Evolutionary conservation across 2,888 invertebrate species (phyloP).

Genomic region (Calameuta filiformis): DNA sequence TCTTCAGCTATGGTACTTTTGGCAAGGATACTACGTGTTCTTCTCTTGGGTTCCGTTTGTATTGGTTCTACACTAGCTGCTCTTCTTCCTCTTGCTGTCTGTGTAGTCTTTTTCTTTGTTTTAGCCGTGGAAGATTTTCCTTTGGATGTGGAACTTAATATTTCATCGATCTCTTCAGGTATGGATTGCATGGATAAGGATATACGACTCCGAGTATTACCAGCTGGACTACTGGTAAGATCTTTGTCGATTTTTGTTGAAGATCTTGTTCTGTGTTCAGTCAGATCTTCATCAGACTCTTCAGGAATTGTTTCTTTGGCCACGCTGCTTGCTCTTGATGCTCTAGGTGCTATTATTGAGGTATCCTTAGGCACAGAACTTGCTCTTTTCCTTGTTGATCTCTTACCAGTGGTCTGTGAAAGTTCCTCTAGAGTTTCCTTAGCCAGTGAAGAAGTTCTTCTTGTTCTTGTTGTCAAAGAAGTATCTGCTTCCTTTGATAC

Average conservation of each 20-base stretch:
- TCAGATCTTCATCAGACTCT: conserved; percentile 22
- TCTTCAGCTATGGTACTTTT: conserved; percentile 33
- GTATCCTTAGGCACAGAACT: conserved; percentile 50
- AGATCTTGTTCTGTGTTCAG: background rate
- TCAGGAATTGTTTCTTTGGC: conserved; percentile 38
- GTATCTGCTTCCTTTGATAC: conserved; percentile 18
- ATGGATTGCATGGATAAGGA: conserved; percentile 46
- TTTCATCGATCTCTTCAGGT: conserved; percentile 51
- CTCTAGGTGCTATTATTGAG: conserved; percentile 19
- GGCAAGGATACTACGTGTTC: conserved; percentile 34
- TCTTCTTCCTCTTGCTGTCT: conserved; percentile 34
- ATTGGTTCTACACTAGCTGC: conserved; percentile 44
- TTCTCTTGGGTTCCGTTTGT: conserved; percentile 33
- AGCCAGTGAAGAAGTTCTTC: conserved; percentile 25
- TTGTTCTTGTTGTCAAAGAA: conserved; percentile 17
- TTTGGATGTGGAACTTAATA: conserved; percentile 26
- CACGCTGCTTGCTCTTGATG: conserved; percentile 37
- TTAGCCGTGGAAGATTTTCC: conserved; percentile 20
- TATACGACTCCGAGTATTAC: conserved; percentile 43
- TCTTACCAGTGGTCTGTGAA: background rate
- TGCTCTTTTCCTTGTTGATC: conserved; percentile 36
- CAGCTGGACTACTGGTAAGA: conserved; percentile 31
- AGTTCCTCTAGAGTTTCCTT: conserved; percentile 25
- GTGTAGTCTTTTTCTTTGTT: background rate
- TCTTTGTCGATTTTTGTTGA: conserved; percentile 2